Percentiles rank a stretch among this genome's conserved stretches.
Conservation (phyloP, 2,888 invertebrate species). For the Epistrophe grossulariae region DNA sequence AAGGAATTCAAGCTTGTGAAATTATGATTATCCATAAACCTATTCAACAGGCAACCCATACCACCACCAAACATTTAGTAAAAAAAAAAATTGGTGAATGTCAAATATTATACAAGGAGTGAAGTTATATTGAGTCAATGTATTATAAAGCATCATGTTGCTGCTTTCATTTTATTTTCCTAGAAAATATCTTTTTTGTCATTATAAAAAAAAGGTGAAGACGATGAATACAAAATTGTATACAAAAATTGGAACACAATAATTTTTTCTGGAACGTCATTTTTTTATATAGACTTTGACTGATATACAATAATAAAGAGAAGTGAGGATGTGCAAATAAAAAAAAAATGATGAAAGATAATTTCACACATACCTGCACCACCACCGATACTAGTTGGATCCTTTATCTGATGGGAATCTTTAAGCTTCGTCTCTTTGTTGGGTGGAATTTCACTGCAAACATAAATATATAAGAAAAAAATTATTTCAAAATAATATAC, state of each 20-base stretch:
- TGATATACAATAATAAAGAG: slow-evolving; percentile 7
- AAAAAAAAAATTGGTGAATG: slow-evolving; percentile 24
- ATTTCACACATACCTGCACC: slow-evolving; percentile 70
- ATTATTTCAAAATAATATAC: neutral
- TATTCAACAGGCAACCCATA: slow-evolving; percentile 49
- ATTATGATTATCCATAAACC: slow-evolving; percentile 61
- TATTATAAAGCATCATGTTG: slow-evolving; percentile 32
- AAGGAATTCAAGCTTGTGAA: slow-evolving; percentile 36
- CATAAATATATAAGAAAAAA: neutral
- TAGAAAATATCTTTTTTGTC: slow-evolving; percentile 28
- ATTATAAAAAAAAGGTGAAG: slow-evolving; percentile 24
- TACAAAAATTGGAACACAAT: slow-evolving; percentile 31
- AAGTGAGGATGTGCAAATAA: slow-evolving; percentile 48
- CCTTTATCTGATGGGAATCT: slow-evolving; percentile 44
- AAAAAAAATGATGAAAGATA: slow-evolving; percentile 40
- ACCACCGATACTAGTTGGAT: slow-evolving; percentile 25
- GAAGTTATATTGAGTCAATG: slow-evolving; percentile 47
- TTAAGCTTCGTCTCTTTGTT: slow-evolving; percentile 49
- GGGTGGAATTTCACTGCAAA: slow-evolving; percentile 58
- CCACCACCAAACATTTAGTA: slow-evolving; percentile 50
- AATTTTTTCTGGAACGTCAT: slow-evolving; percentile 29
- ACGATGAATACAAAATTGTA: slow-evolving; percentile 23
- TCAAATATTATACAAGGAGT: slow-evolving; percentile 39
- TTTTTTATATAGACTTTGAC: neutral
- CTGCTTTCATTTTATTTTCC: slow-evolving; percentile 12